phyloP scores from a whole-genome alignment of 2,888 invertebrate genomes.

The Epicampocera succincta region DNA sequence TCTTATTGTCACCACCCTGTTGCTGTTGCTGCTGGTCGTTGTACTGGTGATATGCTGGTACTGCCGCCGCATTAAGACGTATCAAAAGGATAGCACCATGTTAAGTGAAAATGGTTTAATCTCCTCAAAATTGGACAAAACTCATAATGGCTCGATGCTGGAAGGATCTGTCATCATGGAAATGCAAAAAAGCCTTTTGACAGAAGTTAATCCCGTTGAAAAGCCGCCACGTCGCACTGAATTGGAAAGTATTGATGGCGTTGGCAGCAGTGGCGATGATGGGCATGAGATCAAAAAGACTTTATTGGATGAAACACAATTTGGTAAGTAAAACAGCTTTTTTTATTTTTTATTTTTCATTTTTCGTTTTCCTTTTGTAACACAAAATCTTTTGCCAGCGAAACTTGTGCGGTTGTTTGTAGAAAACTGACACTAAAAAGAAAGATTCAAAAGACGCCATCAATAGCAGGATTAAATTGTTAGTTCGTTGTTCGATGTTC shows the following conservation, averaged over 20 bases:
- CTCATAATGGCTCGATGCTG: slow-evolving; percentile 87
- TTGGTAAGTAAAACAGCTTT: slow-evolving; percentile 84
- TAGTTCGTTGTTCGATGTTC: no score
- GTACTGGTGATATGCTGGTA: slow-evolving; percentile 82
- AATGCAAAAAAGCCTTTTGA: slow-evolving; percentile 92
- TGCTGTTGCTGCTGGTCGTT: slow-evolving; percentile 84
- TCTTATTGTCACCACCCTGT: slow-evolving; percentile 84
- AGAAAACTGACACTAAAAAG: no score
- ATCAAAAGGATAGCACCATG: slow-evolving; percentile 82
- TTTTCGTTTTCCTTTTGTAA: no score
- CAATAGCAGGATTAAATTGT: no score
- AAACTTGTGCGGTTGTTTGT: no score
- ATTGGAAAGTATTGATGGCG: slow-evolving; percentile 86
- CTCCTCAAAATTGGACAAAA: slow-evolving; percentile 82
- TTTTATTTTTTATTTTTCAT: no score
- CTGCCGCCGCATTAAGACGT: slow-evolving; percentile 83
- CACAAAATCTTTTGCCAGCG: no score
- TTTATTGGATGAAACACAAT: slow-evolving; percentile 90
- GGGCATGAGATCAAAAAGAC: slow-evolving; percentile 92
- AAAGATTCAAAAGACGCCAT: no score
- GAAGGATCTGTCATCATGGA: slow-evolving; percentile 90
- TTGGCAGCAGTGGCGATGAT: slow-evolving; percentile 84
- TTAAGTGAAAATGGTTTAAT: slow-evolving; percentile 80
- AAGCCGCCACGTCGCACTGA: slow-evolving; percentile 91
- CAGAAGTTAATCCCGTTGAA: slow-evolving; percentile 91